These are phyloP conservation scores for Drosophila triauraria DNA, from an alignment of 1,140 invertebrate species.

Conservation along the genomic window DNA sequence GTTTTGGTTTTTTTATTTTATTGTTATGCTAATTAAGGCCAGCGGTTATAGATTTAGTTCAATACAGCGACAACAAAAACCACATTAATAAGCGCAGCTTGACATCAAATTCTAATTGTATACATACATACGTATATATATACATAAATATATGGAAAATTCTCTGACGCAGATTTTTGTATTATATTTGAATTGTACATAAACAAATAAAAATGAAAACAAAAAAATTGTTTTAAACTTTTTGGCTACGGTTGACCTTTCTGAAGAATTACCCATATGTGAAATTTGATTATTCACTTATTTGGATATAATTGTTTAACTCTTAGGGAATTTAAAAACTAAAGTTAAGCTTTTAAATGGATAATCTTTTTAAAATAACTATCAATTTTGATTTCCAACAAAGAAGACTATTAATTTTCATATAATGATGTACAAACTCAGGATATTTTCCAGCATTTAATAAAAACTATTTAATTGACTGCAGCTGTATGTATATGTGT, in stretches of 20 bases:
- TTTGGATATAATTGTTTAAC: too few species aligned
- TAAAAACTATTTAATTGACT: background rate
- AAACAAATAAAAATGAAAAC: background rate
- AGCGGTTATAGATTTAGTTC: slow-evolving; percentile 76
- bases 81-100: slow-evolving; percentile 33
- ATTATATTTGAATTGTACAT: background rate
- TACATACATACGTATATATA: too few species aligned
- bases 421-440: background rate
- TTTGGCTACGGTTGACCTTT: too few species aligned
- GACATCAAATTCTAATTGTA: slow-evolving; percentile 37
- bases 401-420: too few species aligned
- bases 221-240: too few species aligned
- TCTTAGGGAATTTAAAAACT: too few species aligned
- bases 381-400: background rate
- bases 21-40: slow-evolving; percentile 81
- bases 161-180: too few species aligned
- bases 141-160: too few species aligned
- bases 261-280: too few species aligned
- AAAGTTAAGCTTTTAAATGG: too few species aligned
- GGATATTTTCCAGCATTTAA: background rate
- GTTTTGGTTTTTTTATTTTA: slow-evolving; percentile 45
- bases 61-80: slow-evolving; percentile 46
- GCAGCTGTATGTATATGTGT: background rate
- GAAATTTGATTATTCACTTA: too few species aligned
- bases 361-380: background rate